Evolutionary conservation across 2,113 vertebrate species (phyloP), one percentile per base, ranked within the genome.

Genomic region (Brachionichthys hirsutus): DNA sequence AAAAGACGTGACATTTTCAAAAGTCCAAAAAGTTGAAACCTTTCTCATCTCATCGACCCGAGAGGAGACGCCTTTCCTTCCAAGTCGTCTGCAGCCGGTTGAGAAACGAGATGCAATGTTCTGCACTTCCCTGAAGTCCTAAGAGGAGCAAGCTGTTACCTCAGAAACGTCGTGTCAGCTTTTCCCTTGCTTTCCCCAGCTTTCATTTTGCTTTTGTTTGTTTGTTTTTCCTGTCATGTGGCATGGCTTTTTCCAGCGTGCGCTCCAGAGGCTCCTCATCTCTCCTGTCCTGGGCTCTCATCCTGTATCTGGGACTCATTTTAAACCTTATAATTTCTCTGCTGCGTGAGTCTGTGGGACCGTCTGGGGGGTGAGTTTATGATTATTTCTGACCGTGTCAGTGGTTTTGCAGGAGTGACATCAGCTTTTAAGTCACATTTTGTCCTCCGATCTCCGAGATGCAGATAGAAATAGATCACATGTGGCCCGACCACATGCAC

Each of bases 381-480:
- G 47, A 73, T 75, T 83, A 86, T 66, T 82, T 85, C 81, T 70
- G 78, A 76, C 58, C 53, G 56, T 76, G 86, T 82, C 62, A 73
- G 73, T 0, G 67, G 88, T 30, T n/a, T 90, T 90, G 85, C 90
- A 87, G 73, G 83, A 70, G 79, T 80, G 86, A 85, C 88, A 75
- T 78, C 83, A 48, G 60, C 62, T 0, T 54, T 80, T 82, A 76
- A 66, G 63, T 87, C 80, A 55, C 12, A 3, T 57, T 44, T 61
- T 3, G 45, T 74, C 64, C 58, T 78, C 12, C 12, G 9, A 38
- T 38, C 36, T 38, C 36, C 63, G 76, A 51, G 20, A 16, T 48
- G 49, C 1, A 14, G 41, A 49, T 20, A 40, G 54, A 75, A 71
- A 81, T 12, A 80, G 42, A 61, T 49, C 1, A 0, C 12, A n/a